These are phyloP conservation scores for Catostomus latipinnis DNA, from an alignment of 2,797 vertebrate species.

Conservation along the genomic window DNA sequence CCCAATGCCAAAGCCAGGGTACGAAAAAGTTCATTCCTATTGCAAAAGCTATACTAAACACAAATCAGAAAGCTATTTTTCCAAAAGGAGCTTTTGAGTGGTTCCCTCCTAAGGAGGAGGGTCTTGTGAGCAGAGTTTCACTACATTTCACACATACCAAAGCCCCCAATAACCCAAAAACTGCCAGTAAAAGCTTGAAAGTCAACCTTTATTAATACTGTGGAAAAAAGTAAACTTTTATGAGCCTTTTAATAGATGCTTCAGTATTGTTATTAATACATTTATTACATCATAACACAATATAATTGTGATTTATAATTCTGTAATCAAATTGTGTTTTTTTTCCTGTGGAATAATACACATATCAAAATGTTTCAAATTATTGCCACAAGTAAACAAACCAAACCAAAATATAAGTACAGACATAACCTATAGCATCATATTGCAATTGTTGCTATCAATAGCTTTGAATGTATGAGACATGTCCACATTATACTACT, in stretches of 20 bases:
- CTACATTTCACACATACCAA: not conserved
- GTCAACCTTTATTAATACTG: slow-evolving; percentile 81
- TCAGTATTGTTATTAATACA: slow-evolving; percentile 73
- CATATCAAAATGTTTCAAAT: slow-evolving; percentile 29
- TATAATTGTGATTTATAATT: slow-evolving; percentile 64
- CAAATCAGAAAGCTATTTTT: not conserved
- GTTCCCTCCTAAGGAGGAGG: not conserved
- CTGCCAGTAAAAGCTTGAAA: slow-evolving; percentile 66
- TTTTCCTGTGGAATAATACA: slow-evolving; percentile 26
- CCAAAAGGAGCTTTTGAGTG: not conserved
- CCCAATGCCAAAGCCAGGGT: not conserved
- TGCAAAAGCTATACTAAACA: not conserved
- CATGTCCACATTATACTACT: not conserved
- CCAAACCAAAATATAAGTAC: slow-evolving; percentile 22
- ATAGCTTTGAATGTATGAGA: not conserved
- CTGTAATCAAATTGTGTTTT: slow-evolving; percentile 40
- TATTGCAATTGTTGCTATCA: slow-evolving; percentile 6
- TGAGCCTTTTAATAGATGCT: slow-evolving; percentile 72
- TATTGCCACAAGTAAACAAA: slow-evolving; percentile 44
- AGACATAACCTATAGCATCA: slow-evolving; percentile 24
- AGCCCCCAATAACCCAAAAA: not conserved
- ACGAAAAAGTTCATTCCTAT: not conserved
- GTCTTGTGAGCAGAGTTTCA: not conserved
- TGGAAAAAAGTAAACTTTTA: slow-evolving; percentile 68
- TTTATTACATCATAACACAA: slow-evolving; percentile 60